Evolutionary conservation across 2,888 invertebrate species (phyloP), one percentile per base, ranked within the genome.

Genomic region (Phyllotreta cruciferae): DNA sequence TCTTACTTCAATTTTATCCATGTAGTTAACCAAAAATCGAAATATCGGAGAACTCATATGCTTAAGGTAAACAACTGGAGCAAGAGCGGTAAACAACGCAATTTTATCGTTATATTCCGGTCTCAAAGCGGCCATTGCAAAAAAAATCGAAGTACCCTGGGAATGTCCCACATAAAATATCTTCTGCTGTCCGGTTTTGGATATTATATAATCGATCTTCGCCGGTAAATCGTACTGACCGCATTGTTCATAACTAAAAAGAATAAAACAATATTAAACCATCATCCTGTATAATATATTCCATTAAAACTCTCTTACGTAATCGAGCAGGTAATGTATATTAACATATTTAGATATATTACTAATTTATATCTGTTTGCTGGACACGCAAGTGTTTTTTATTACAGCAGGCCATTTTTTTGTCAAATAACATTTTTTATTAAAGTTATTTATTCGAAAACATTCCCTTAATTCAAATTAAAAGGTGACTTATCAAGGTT

Each of bases 131-230:
- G 82, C 82, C 87, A 89, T 84, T 0, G 89, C 87, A 74, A 85
- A 90, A 75, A 89, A 89, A 1, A 82, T 73, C 0, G 89, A 88
- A 0, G 88, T 87, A 3, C 92, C 93, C 78, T 88, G 88, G 0
- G 92, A 93, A 76, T 93, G 92, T 0, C 94, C 94, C 0, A 92
- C 81, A 75, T 92, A 93, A 71, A 89, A 88, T 50, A 87, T 82
- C 10, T 49, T 56, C 0, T 84, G 68, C 24, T 84, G 82, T 0
- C 85, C 84, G 0, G 92, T 90, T 1, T 69, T 58, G 0, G 76
- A 70, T 0, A 89, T 78, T 14, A 88, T 83, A 74, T 88, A 86
- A 75, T 94, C 90, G 52, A 96, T 88, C 82, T 88, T 89, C 0
- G 90, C 87, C 0, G 94, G 93, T 39, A 95, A 75, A 79, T 96